A percentile compares a stretch with the other conserved stretches of the same genome.
Evolutionary conservation across 2,113 vertebrate genomes (phyloP).

Genomic region (Poeciliopsis occidentalis): DNA sequence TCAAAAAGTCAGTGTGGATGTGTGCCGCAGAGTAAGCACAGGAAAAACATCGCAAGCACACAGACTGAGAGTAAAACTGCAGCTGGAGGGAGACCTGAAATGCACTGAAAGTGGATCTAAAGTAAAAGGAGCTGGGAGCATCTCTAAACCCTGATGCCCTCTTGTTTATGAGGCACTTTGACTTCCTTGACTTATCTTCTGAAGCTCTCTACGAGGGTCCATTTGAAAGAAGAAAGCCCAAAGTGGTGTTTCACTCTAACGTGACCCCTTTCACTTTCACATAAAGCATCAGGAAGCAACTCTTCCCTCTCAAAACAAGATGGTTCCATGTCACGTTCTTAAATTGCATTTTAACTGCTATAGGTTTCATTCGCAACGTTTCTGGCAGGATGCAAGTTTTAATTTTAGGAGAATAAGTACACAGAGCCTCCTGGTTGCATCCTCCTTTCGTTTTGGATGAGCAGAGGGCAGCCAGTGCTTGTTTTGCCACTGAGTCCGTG

Average conservation of each 20-base stretch:
- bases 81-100: conserved; percentile 11
- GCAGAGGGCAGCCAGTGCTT: conserved; percentile 31
- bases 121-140: conserved; percentile 34
- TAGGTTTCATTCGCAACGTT: background rate
- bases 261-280: conserved; percentile 20
- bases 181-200: conserved; percentile 22
- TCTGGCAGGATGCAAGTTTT: too few species aligned
- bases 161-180: conserved; percentile 53
- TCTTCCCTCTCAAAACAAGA: conserved; percentile 9
- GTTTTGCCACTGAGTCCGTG: conserved; percentile 31
- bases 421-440: conserved; percentile 24
- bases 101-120: conserved; percentile 33
- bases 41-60: background rate
- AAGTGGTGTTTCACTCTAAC: conserved; percentile 34
- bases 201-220: conserved; percentile 23
- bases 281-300: conserved; percentile 10
- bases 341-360: background rate
- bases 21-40: background rate
- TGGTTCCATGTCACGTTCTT: conserved; percentile 8
- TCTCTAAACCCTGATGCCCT: conserved; percentile 39
- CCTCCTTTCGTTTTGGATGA: conserved; percentile 42
- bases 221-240: conserved; percentile 30
- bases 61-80: conserved; percentile 2
- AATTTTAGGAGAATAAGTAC: conserved; percentile 14
- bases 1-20: conserved; percentile 18